Evolutionary conservation across 2,888 invertebrate species (phyloP).

Genomic region (Stomorhina lunata): DNA sequence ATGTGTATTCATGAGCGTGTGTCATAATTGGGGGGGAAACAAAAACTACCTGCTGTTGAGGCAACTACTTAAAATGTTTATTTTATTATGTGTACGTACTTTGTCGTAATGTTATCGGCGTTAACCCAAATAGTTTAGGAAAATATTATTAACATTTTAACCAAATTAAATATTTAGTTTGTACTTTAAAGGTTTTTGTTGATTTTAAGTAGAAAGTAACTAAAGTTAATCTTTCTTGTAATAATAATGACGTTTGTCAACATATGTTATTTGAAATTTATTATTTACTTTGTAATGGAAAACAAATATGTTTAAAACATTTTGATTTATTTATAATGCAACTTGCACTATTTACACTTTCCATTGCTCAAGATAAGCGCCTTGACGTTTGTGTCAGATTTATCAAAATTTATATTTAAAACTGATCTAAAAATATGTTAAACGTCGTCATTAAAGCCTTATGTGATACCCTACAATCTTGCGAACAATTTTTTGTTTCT

Average conservation of each 20-base stretch:
- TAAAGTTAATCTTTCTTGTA: constrained; percentile 29
- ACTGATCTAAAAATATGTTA: neutral
- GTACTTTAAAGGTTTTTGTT: neutral
- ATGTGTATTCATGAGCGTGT: constrained; percentile 14
- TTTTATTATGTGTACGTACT: constrained; percentile 1
- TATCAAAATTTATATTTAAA: constrained; percentile 7
- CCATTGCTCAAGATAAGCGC: neutral
- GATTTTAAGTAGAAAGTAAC: neutral
- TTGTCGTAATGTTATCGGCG: constrained; percentile 43
- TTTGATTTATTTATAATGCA: constrained; percentile 57
- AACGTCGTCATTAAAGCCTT: neutral
- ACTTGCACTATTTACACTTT: neutral
- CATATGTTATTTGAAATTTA: constrained; percentile 46
- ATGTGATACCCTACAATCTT: neutral
- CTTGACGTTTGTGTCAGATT: neutral
- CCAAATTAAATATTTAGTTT: constrained; percentile 15
- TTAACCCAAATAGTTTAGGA: constrained; percentile 58
- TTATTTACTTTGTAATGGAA: constrained; percentile 33
- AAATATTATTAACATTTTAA: constrained; percentile 38
- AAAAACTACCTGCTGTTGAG: constrained; percentile 39
- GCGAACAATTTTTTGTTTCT: too few species aligned
- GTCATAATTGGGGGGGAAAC: too few species aligned
- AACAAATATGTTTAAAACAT: constrained; percentile 30
- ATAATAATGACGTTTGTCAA: constrained; percentile 27
- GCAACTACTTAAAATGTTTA: constrained; percentile 32